A percentile compares a stretch with the other conserved stretches of the same genome.
These are phyloP conservation scores for Sylvietta virens DNA, from an alignment of 2,113 vertebrate genomes.

Conservation along the genomic window DNA sequence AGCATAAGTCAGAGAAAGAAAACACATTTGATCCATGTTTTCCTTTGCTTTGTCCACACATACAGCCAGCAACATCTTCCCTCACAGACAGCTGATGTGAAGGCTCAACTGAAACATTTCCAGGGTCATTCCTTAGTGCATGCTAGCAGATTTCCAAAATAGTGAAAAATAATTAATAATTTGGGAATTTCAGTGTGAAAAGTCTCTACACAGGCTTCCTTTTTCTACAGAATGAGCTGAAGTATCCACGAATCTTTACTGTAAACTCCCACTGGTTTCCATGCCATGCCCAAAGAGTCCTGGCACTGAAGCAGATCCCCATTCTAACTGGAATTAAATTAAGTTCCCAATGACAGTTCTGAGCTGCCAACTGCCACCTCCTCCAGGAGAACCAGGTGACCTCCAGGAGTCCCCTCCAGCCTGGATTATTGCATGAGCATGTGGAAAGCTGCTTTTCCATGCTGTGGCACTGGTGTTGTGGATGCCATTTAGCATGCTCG, in stretches of 20 bases:
- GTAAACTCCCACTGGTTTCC: neutral
- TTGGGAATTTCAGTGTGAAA: neutral
- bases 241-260: neutral
- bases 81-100: neutral
- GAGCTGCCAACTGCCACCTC: neutral
- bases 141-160: neutral
- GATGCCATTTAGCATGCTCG: neutral
- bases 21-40: fast-evolving
- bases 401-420: neutral
- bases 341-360: neutral
- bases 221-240: neutral
- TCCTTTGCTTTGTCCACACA: neutral
- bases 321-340: neutral
- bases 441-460: neutral
- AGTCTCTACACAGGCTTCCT: neutral
- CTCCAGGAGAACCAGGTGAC: neutral
- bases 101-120: neutral
- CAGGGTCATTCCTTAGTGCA: neutral
- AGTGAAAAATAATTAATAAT: neutral
- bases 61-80: neutral
- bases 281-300: neutral
- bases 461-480: neutral
- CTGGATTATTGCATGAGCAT: neutral
- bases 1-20: neutral
- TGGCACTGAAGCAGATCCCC: neutral